Base-by-base conservation (phyloP, 2,797 vertebrate genomes). In the Syngnathus acus region DNA sequence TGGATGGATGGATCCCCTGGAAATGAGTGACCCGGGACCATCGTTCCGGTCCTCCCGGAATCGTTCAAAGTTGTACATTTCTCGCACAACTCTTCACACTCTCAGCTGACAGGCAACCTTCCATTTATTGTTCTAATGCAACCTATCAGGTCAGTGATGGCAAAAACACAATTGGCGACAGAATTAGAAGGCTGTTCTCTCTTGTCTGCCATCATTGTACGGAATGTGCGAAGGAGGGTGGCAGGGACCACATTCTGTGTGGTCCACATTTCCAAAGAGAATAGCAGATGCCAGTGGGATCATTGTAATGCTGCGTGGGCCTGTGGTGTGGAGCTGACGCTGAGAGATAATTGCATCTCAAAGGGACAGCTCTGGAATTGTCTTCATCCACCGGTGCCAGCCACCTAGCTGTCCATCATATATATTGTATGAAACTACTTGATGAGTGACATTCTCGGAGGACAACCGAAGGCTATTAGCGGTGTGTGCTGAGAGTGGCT, bases 341-440 rank as follows among this genome's bases (percentile, higher is more conserved):
- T 80, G 77, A n/a, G 72, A 85, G 78, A 79, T 89, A 82, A 90
- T 82, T 82, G 79, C 72, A 65, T 86, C 73, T 82, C 82, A 81
- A 82, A 87, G 85, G 84, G 77, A 81, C 85, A 77, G 82, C 71
- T 72, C 60, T 70, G 82, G 88, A 84, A 68, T 50, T 64, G 69
- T 83, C 78, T 82, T 79, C 82, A 76, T 80, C 75, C 21, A 68
- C 78, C 0, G 38, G 78, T 87, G 83, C 89, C 84, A 85, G 81
- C 77, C 80, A 83, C 81, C 75, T 80, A 80, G 53, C 84, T 86
- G 77, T 90, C 87, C 88, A 72, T 81, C 86, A 87, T 42, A 10
- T 42, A 10, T 42, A 37, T 13, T 57, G 26, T 68, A 71, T 68
- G 74, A 32, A 32, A 32, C 32, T 68, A 59, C 72, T 72, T 59